A percentile compares a stretch with the other conserved stretches of the same genome.
These are phyloP conservation scores for Emys orbicularis DNA, from an alignment of 2,797 vertebrate species.

Conservation along the genomic window DNA sequence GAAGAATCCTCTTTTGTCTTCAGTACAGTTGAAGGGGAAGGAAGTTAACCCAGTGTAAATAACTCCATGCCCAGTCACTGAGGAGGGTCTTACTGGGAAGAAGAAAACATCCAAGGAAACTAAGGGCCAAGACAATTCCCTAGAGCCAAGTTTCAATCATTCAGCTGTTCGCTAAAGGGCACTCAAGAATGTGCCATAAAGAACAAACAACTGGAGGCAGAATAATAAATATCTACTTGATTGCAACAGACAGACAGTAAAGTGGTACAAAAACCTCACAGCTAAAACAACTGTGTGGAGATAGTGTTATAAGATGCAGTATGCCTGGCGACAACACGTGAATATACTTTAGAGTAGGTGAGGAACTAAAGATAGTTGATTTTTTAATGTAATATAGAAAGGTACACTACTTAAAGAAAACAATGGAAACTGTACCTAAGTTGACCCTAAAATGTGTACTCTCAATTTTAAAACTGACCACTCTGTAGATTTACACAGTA, in stretches of 20 bases:
- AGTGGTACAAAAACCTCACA: not conserved
- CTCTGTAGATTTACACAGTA: not conserved
- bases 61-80: not conserved
- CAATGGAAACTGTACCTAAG: not conserved
- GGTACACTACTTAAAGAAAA: not conserved
- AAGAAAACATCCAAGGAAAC: not conserved
- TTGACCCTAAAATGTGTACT: not conserved
- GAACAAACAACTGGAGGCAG: not conserved
- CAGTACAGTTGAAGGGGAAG: not conserved
- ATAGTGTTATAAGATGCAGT: not conserved
- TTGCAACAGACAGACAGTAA: not conserved
- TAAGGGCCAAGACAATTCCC: not conserved
- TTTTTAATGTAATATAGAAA: not conserved
- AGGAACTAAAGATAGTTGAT: not conserved
- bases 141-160: not conserved
- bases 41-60: not conserved
- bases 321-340: not conserved
- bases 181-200: not conserved
- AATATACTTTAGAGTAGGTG: not conserved
- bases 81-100: not conserved
- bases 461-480: not conserved
- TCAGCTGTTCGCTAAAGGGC: not conserved
- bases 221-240: not conserved
- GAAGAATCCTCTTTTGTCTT: not conserved
- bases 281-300: not conserved